Evolutionary conservation across 1,140 invertebrate genomes (phyloP), one percentile per base, ranked within the genome.

Genomic region (Glomeris maerens): DNA sequence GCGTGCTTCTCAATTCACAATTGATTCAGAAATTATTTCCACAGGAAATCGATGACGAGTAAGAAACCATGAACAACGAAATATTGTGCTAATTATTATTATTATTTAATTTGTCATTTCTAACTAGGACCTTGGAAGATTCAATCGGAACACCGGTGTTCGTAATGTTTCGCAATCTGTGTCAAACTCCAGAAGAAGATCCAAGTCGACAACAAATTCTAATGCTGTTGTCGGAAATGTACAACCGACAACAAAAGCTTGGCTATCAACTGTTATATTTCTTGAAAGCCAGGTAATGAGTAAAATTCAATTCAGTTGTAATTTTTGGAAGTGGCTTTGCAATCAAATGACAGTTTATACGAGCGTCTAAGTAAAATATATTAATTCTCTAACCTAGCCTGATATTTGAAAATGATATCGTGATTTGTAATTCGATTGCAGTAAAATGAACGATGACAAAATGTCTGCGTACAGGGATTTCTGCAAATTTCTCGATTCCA

Each of bases 201-300:
- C 79, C 80, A 54, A 66, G 79, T 51, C 74, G 79, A 60, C 81
- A 84, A 65, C 71, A 81, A 46, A 67, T 84, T 53, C 72, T 83
- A 53, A 77, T 78, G 60, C 71, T 81, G 42, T 73, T 84, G 38
- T 80, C 76, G 57, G 87, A 81, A 68, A 81, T 89, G 71, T 77
- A 81, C 63, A 67, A 66, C 27, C 45, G 45, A 57, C 76, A 84
- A 61, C 75, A 80, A 2, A 74, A 74, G 60, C 74, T 88, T 48
- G 89, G 89, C 46, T 93, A 89, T 65, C 74, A 85, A 55, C 69
- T 95, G 40, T 68, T 95, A 21, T 94, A 88, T 66, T 89, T 84
- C 67, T 69, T 88, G 39, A 85, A 86, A 75, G 79, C 84, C 47
- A 79, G 82, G 66, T 68, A 51, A 59, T 46, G 14, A 71, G 66